A percentile compares a stretch with the other conserved stretches of the same genome.
Conservation (phyloP, 2,797 vertebrate genomes). For the Falco concolor region DNA sequence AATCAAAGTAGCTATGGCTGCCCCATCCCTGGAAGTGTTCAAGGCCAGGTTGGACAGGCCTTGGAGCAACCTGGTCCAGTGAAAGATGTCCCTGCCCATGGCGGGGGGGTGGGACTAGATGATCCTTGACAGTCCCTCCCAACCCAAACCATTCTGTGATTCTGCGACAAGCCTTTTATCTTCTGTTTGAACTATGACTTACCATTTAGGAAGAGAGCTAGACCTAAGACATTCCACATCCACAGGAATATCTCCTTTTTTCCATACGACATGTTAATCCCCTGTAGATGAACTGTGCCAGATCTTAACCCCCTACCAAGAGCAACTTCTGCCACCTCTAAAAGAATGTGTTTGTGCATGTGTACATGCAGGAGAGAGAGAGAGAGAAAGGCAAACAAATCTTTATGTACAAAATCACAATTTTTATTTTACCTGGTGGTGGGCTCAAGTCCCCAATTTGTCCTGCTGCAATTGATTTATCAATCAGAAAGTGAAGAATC, state of each 20-base stretch:
- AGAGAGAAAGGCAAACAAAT: not conserved
- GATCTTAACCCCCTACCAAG: not conserved
- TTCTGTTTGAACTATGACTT: not conserved
- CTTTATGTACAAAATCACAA: not conserved
- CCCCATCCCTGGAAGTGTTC: not conserved
- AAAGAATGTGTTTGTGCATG: not conserved
- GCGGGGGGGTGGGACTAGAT: not conserved
- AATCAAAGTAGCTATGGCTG: not conserved
- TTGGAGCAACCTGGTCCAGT: not conserved
- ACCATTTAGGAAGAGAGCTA: not conserved
- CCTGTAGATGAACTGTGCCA: not conserved
- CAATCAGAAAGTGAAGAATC: not conserved
- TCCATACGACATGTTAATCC: not conserved
- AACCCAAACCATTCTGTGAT: not conserved
- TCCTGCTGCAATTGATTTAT: not conserved
- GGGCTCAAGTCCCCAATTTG: not conserved
- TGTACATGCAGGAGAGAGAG: not conserved
- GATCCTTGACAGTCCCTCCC: not conserved
- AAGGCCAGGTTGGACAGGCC: not conserved
- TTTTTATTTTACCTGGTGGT: not conserved
- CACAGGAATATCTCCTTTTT: no score
- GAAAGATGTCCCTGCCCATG: not conserved
- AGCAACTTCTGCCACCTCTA: not conserved
- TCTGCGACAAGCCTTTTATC: not conserved
- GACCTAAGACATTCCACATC: fast-evolving